A percentile compares a stretch with the other conserved stretches of the same genome.
These are phyloP conservation scores for Mesochorus sp. DNA, from an alignment of 2,888 invertebrate species.

Conservation along the genomic window DNA sequence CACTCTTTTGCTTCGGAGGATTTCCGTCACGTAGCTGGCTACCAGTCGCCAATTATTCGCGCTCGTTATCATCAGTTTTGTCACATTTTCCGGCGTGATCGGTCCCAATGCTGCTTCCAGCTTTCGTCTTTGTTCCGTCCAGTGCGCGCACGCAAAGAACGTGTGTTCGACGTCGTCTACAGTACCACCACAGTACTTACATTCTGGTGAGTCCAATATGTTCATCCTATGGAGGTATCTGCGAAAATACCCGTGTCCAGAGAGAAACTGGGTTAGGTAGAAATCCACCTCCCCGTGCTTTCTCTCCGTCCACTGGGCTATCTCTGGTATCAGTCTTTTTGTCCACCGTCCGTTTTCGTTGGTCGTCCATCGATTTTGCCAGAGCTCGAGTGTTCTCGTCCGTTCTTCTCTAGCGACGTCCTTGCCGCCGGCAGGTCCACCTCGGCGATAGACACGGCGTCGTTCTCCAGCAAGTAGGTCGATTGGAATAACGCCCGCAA, in stretches of 20 bases:
- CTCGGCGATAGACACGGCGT: conserved; percentile 5
- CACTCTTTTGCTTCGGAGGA: not conserved
- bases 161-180: conserved; percentile 50
- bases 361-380: no score
- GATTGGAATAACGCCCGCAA: not conserved
- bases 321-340: not conserved
- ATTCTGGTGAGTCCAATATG: conserved; percentile 20
- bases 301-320: conserved; percentile 1
- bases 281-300: conserved; percentile 19
- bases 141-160: conserved; percentile 45
- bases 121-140: not conserved
- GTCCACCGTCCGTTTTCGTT: no score
- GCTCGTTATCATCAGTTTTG: not conserved
- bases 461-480: conserved; percentile 16
- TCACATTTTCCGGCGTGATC: conserved; percentile 4
- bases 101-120: no score
- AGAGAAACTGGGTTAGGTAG: conserved; percentile 57
- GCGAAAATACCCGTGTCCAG: conserved; percentile 62
- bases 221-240: conserved; percentile 51
- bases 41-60: not conserved
- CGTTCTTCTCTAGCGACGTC: conserved; percentile 14
- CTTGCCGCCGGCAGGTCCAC: not conserved
- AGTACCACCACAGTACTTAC: conserved; percentile 20
- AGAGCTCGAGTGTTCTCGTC: conserved; percentile 14
- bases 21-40: not conserved